Evolutionary conservation across 2,888 invertebrate species (phyloP).

Genomic region (Napeogenes sylphis): DNA sequence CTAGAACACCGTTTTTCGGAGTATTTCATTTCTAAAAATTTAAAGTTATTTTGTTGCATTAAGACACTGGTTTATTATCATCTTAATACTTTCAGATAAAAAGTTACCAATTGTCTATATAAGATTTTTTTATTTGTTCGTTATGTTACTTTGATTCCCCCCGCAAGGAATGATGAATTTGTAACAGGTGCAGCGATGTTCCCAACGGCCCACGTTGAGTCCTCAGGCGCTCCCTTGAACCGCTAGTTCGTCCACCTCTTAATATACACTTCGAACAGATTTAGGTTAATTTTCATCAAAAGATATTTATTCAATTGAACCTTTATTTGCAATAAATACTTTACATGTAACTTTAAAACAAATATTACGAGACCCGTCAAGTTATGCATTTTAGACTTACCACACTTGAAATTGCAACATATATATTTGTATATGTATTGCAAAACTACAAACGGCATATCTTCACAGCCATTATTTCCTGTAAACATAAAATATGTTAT

Average conservation of each 20-base stretch:
- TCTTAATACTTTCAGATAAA: constrained; percentile 8
- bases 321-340: constrained; percentile 70
- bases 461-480: constrained; percentile 43
- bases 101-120: constrained; percentile 12
- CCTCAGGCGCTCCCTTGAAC: constrained; percentile 52
- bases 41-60: neutral
- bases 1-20: too few relatives aligned
- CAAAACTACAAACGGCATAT: constrained; percentile 18
- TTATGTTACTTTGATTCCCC: constrained; percentile 39
- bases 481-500: constrained; percentile 67
- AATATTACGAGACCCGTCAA: constrained; percentile 61
- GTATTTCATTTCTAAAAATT: neutral
- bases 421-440: constrained; percentile 41
- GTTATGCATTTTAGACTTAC: constrained; percentile 76
- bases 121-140: constrained; percentile 12
- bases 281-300: constrained; percentile 63
- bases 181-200: constrained; percentile 48
- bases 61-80: neutral
- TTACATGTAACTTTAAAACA: constrained; percentile 53
- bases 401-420: constrained; percentile 51
- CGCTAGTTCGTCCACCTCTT: constrained; percentile 45
- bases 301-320: constrained; percentile 57
- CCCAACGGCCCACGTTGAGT: constrained; percentile 51
- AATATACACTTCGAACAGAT: constrained; percentile 56
- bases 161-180: constrained; percentile 39